phyloP scores from a whole-genome alignment of 2,113 vertebrate species.

The Rhipidura dahli region DNA sequence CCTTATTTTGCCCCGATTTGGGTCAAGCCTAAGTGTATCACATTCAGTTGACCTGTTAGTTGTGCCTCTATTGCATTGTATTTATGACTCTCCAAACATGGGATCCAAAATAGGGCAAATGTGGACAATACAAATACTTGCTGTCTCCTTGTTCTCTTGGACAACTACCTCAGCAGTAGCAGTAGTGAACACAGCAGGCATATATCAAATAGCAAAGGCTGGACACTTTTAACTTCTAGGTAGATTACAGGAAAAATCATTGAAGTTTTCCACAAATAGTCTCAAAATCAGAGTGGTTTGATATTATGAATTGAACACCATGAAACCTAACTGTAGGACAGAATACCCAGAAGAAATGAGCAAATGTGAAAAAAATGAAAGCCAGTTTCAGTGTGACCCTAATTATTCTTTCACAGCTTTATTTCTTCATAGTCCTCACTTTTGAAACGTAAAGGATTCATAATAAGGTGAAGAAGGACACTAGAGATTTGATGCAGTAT shows the following conservation, averaged over 20 bases:
- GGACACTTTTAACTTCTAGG: neutral
- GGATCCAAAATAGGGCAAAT: neutral
- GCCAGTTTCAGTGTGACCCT: neutral
- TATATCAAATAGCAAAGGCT: neutral
- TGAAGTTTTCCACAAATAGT: neutral
- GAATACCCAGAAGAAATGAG: neutral
- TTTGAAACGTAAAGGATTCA: neutral
- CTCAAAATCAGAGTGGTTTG: neutral
- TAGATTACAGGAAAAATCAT: neutral
- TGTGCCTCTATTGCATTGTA: fast-evolving
- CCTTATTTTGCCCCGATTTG: neutral
- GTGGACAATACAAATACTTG: neutral
- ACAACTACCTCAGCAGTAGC: neutral
- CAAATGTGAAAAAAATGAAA: neutral
- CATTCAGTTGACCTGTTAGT: neutral
- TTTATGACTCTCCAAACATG: neutral
- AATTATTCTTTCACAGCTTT: neutral
- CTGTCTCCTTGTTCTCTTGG: neutral
- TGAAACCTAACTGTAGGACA: neutral
- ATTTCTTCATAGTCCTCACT: neutral
- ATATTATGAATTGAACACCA: neutral
- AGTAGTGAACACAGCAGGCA: neutral
- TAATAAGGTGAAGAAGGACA: neutral
- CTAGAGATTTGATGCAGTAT: neutral
- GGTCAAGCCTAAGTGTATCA: neutral